Conservation (phyloP, 2,113 vertebrate species). For the Cochlearius cochlearius region DNA sequence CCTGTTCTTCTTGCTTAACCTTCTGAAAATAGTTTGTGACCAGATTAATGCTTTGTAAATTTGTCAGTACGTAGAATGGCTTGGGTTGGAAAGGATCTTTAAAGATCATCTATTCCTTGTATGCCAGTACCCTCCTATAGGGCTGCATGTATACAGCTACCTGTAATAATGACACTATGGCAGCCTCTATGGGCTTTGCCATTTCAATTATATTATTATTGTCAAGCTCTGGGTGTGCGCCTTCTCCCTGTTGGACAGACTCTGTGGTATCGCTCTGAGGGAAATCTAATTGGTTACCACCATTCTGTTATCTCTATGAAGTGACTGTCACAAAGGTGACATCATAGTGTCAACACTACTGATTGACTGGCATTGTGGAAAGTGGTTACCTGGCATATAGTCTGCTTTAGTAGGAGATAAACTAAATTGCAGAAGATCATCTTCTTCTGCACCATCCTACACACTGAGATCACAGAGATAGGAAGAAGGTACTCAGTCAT, state of each 20-base stretch:
- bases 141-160: not conserved
- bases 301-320: not conserved
- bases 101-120: not conserved
- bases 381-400: not conserved
- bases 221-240: not conserved
- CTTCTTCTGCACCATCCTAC: not conserved
- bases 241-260: not conserved
- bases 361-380: not conserved
- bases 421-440: constrained; percentile 2
- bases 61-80: not conserved
- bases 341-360: not conserved
- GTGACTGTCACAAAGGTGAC: not conserved
- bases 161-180: fast-evolving
- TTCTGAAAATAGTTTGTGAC: not conserved
- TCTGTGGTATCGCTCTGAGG: not conserved
- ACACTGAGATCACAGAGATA: not conserved
- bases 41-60: not conserved
- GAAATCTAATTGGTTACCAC: constrained; percentile 4
- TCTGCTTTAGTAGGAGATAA: not conserved
- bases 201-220: not conserved
- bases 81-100: not conserved
- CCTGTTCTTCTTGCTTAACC: not conserved
- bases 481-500: not conserved
- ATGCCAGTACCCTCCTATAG: not conserved
- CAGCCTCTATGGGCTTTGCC: not conserved